These are phyloP conservation scores for Bombus breviceps DNA, from an alignment of 1,140 invertebrate genomes.

Conservation along the genomic window DNA sequence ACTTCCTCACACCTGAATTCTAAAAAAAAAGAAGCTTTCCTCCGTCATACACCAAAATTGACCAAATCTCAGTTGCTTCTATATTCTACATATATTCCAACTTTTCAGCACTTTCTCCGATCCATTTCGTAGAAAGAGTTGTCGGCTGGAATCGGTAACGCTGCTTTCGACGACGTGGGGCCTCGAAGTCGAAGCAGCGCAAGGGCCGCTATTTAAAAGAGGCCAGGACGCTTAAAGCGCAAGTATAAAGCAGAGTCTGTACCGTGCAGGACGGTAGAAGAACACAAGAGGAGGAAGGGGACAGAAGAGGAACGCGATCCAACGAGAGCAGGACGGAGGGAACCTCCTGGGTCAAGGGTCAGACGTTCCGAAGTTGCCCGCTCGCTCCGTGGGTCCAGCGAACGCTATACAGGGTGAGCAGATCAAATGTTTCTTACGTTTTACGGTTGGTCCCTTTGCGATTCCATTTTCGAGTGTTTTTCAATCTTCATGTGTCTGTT, in stretches of 20 bases:
- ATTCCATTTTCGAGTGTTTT: neutral
- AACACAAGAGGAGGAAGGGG: slow-evolving; percentile 9
- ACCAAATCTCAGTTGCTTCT: neutral
- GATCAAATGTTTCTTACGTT: neutral
- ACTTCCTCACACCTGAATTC: neutral
- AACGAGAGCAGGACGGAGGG: slow-evolving; percentile 70
- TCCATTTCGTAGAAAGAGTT: slow-evolving; percentile 21
- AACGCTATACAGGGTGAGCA: slow-evolving; percentile 60
- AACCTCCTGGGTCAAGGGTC: slow-evolving; percentile 76
- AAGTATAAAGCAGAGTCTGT: slow-evolving; percentile 73
- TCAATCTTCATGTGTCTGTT: too few species aligned
- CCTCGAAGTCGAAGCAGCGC: neutral
- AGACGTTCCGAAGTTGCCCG: slow-evolving; percentile 76
- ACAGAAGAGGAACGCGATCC: slow-evolving; percentile 64
- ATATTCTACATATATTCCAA: neutral
- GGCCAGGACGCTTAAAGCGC: slow-evolving; percentile 74
- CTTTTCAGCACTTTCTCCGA: neutral
- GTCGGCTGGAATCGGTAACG: neutral
- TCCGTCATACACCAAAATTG: neutral
- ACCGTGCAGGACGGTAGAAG: slow-evolving; percentile 45
- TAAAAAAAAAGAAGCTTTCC: neutral
- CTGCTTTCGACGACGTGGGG: slow-evolving; percentile 45
- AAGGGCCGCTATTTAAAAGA: slow-evolving; percentile 74
- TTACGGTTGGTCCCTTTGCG: too few species aligned
- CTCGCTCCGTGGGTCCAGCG: slow-evolving; percentile 75